Evolutionary conservation across 2,797 vertebrate genomes (phyloP), one percentile per base, ranked within the genome.

Genomic region (Phrynocephalus vlangalii): DNA sequence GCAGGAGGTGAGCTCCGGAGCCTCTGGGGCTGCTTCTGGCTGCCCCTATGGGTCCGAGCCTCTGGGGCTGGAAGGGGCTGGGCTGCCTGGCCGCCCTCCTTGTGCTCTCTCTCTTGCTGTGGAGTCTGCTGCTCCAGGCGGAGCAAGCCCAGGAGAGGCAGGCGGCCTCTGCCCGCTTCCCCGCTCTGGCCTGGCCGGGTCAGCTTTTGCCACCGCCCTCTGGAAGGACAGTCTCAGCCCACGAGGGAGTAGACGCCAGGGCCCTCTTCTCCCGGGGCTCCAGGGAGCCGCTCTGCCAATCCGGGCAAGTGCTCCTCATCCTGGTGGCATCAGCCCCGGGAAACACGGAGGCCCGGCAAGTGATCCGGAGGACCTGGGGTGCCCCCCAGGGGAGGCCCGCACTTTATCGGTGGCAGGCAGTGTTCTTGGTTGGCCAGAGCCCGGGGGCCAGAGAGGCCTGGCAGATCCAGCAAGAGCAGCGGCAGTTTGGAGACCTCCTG

Each of bases 401-500:
- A 1, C 2, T 22, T 22, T 70, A 68, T 5, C 60, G 26, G 0
- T 93, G 87, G 88, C 90, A 93, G 86, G 50, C 0, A 0, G 50
- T 92, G 18, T 94, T 94, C 84, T 71, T 87, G 26, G 72, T 92
- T 33, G 84, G 83, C 16, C 85, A 87, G 63, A 52, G 38, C 5
- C 1, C 10, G 0, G 2, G 91, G 1, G 16, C 24, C 22, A 86
- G n/a, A 56, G 2, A 50, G 1, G 77, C 84, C 8, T 2, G 16
- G 20, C 18, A 11, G 0, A 1, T 90, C 24, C 48, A 63, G 33
- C 0, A 0, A 1, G 78, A 94, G 86, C 71, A 78, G 48, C 50
- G 76, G 18, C 48, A 87, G 1, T 68, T 85, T 0, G 16, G 63
- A 6, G 81, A 93, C 3, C 50, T 92, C 44, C 86, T 92, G 20